Conservation (phyloP, 2,113 vertebrate species). For the Grus americana region DNA sequence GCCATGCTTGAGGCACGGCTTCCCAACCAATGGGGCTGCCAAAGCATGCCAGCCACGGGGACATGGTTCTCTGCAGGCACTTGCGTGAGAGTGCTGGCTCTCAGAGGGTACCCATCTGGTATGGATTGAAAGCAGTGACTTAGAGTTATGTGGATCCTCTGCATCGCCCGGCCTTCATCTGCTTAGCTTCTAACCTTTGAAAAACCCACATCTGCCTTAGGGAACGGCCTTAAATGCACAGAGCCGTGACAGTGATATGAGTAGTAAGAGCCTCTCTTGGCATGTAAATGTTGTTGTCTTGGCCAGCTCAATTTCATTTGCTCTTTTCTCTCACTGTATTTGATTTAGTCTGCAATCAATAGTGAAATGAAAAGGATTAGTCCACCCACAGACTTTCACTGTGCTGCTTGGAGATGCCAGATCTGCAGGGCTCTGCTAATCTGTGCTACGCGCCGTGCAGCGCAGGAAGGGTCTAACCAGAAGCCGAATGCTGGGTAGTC, state of each 20-base stretch:
- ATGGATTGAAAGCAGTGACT: neutral
- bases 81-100: neutral
- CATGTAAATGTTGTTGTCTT: neutral
- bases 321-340: neutral
- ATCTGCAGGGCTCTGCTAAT: neutral
- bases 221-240: neutral
- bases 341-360: neutral
- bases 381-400: slow-evolving; percentile 36
- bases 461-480: neutral
- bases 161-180: neutral
- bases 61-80: neutral
- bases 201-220: neutral
- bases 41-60: neutral
- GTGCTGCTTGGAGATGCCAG: neutral
- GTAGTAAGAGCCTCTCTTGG: neutral
- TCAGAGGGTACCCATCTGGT: neutral
- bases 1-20: neutral
- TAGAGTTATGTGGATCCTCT: neutral
- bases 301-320: slow-evolving; percentile 2
- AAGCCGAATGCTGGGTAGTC: neutral
- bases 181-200: neutral
- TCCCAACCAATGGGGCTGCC: neutral
- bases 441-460: rapidly evolving
- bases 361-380: slow-evolving; percentile 34
- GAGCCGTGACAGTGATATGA: neutral